Evolutionary conservation across 1,140 invertebrate genomes (phyloP), one percentile per base, ranked within the genome.

Genomic region (Drosophila saltans): DNA sequence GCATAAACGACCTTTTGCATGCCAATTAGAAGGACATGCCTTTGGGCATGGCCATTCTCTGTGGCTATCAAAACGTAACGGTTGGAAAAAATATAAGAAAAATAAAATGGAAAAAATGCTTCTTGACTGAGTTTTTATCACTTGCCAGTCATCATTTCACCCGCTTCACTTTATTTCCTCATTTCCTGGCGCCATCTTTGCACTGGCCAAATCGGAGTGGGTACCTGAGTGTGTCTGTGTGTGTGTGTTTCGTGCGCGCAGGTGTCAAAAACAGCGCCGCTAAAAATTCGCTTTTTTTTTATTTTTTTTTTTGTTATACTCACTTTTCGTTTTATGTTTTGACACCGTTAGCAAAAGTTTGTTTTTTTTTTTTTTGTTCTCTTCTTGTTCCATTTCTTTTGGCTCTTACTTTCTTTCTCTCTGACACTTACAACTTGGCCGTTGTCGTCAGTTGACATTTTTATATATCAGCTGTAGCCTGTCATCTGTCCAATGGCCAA

Each of bases 261-360:
- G 83, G 83, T 88, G 83, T 88, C 83, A 77, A 86, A 69, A 78
- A 70, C 83, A 88, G 83, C 75, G 56, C 52, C 69, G 52, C 72
- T 56, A 65, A 56, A 70, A 77, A 83, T 86, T 24, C 72, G 9
- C 56, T 75, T 60, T 69, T 60, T 69, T 75, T 28, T 55, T 36
- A 36, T 36, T 43, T 26, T 61, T 41, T 39, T 11, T 43, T 24
- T 2, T 21, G 30, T 33, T 43, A 40, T 78, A 69, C 69, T 78
- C 72, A 72, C 65, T 75, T 72, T 69, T 81, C 85, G 66, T 88
- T 86, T 88, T 80, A 88, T 88, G 84, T 83, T 83, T 89, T 89
- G 73, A 89, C 83, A 80, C 80, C 70, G 65, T 73, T 63, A 30
- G 59, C 64, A 39, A 79, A 77, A 64, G 48, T 65, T 68, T 58